Evolutionary conservation across 2,888 invertebrate genomes (phyloP).

Genomic region (Pardosa pseudoannulata): DNA sequence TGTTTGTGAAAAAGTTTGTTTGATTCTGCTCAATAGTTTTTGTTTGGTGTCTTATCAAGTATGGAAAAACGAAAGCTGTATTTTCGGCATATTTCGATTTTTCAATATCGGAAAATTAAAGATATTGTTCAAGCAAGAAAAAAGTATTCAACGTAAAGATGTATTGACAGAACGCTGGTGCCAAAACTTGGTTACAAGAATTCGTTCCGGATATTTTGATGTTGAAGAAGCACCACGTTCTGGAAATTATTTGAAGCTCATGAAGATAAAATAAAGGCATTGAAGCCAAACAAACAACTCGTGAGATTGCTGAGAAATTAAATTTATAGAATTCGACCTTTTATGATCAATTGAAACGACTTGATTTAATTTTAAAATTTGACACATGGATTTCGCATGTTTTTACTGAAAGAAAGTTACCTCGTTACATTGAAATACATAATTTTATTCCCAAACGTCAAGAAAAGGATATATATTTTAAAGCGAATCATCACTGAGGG

Average conservation of each 20-base stretch:
- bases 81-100: too few relatives aligned
- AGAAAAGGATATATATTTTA: conserved; percentile 19
- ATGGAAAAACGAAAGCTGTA: conserved; percentile 22
- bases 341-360: too few relatives aligned
- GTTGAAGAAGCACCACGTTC: conserved; percentile 31
- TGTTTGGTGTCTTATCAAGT: conserved; percentile 14
- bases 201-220: conserved; percentile 21
- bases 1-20: too few relatives aligned
- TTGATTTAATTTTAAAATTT: too few relatives aligned
- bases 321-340: conserved; percentile 31
- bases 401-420: conserved; percentile 4
- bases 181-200: conserved; percentile 23
- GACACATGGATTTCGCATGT: background rate
- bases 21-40: background rate
- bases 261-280: too few relatives aligned
- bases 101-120: conserved; percentile 24
- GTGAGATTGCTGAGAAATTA: too few relatives aligned
- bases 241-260: conserved; percentile 10
- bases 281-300: too few relatives aligned
- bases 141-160: conserved; percentile 22
- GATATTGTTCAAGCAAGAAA: conserved; percentile 23
- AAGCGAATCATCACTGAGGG: conserved; percentile 30
- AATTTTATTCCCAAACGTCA: background rate
- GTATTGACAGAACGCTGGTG: conserved; percentile 22
- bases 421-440: background rate